Base-by-base conservation (phyloP, 2,888 invertebrate species). In the Netelia inedita region DNA sequence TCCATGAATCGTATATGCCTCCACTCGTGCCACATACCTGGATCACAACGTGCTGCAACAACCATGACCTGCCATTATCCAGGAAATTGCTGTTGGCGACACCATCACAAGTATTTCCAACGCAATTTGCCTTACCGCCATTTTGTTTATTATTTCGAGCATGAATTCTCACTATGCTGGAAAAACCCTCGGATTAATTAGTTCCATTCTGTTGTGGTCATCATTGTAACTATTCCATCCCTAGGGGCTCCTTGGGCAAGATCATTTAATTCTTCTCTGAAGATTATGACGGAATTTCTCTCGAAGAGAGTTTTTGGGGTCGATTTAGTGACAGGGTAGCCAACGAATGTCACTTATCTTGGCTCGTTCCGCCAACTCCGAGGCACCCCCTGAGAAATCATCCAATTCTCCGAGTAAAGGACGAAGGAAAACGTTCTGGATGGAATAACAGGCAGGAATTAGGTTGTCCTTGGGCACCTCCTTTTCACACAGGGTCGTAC, bases 1-100 rank as follows among this genome's bases (percentile, higher is more conserved):
- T 14, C 63, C 63, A 46, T n/a, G 53, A 79, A 50, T 63, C 41
- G 28, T 59, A 68, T 59, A 78, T 57, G 46, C 46, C 46, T 46
- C 59, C 14, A 19, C 59, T 69, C 9, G 19, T 69, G 46, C 35
- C 50, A 55, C 23, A 16, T 68, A 43, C 50, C 19, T 50, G 50
- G 14, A 14, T 46, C 46, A 46, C 10, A 46, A 46, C 14, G 35
- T 46, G 46, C 14, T 46, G 11, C 14, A 14, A 46, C 46, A 46
- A 46, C 11, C 8, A 46, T 5, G 1, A 14, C 46, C 11, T 14
- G 14, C 46, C 14, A 46, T 46, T 14, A 46, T 5, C 46, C 3
- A 46, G 14, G 35, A 35, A 35, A 35, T 35, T 35, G 35, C 35
- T 6, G 35, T 5, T 35, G 35, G 35, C 6, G 35, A 35, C 35